Base-by-base conservation (phyloP, 2,113 vertebrate species). In the Neogale vison region DNA sequence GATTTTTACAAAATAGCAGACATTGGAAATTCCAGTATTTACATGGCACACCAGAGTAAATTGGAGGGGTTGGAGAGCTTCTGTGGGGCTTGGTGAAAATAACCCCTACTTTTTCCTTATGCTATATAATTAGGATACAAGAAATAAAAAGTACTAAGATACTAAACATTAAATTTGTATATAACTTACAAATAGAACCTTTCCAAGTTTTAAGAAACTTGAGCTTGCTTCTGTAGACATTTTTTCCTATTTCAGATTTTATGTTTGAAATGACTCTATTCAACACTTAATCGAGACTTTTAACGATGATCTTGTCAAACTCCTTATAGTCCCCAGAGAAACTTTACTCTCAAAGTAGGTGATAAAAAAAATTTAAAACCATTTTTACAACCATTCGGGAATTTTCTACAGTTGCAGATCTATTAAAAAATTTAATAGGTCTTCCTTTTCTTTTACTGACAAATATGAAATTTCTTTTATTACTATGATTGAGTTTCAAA, bases 381-480 rank as follows among this genome's bases (percentile, higher is more conserved):
- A 36, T n/a, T 90, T 94, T 90, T 80, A 84, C 23, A 77, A 63
- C 17, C 79, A 59, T 52, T 92, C 6, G 9, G 61, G 90, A 71
- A 86, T n/a, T 67, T 77, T 89, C 84, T 71, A 34, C 20, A 59
- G 61, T 71, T 85, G 45, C 71, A 80, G 72, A 81, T 85, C 71
- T 92, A 63, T 72, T 67, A 23, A 96, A 88, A 94, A 47, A 24
- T 67, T 34, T 29, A 80, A 80, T 23, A 29, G 55, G 26, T 57
- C 45, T 87, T 87, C 39, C 57, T 94, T 96, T 96, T 39, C 36
- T 59, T 86, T 90, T 45, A 74, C 63, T 72, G 90, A 85, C 1
- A 72, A 93, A 90, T 80, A 57, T 8, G 45, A 79, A 34, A 81
- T 88, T 79, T 92, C 47, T 72, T 80, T 85, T 94, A 88, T 88